Conservation (phyloP, 2,888 invertebrate genomes). For the Hypomecis atomaria region DNA sequence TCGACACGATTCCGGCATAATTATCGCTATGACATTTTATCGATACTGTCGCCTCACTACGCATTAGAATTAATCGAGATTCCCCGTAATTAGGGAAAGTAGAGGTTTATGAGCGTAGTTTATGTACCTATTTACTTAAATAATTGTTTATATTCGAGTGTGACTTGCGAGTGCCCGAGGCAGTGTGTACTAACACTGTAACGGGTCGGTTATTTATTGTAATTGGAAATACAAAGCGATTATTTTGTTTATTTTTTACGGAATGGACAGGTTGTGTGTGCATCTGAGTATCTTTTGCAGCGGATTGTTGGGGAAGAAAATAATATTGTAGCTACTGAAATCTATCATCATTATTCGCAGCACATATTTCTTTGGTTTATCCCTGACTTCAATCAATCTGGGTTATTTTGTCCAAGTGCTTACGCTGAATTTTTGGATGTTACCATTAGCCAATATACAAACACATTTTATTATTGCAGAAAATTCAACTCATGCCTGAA, state of each 20-base stretch:
- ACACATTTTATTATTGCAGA: no score
- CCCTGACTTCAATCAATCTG: no score
- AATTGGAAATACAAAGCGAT: slow-evolving; percentile 3
- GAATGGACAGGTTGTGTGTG: neutral
- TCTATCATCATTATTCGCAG: no score
- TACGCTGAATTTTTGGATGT: no score
- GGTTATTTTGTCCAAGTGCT: no score
- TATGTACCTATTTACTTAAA: slow-evolving; percentile 41
- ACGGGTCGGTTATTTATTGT: slow-evolving; percentile 18
- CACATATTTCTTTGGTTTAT: no score
- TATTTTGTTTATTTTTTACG: slow-evolving; percentile 9
- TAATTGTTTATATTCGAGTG: slow-evolving; percentile 34
- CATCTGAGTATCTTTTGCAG: no score
- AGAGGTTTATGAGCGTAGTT: slow-evolving; percentile 42
- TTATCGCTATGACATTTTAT: slow-evolving; percentile 2
- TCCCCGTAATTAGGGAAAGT: slow-evolving; percentile 45
- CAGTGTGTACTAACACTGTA: slow-evolving; percentile 7
- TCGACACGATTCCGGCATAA: neutral
- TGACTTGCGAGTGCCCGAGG: slow-evolving; percentile 18
- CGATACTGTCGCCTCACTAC: slow-evolving; percentile 15
- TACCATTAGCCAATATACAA: no score
- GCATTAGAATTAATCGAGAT: slow-evolving; percentile 42
- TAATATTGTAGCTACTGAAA: no score
- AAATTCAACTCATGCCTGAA: no score
- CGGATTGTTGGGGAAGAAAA: no score